Evolutionary conservation across 2,888 invertebrate species (phyloP), one percentile per base, ranked within the genome.

Genomic region (Microdon myrmicae): DNA sequence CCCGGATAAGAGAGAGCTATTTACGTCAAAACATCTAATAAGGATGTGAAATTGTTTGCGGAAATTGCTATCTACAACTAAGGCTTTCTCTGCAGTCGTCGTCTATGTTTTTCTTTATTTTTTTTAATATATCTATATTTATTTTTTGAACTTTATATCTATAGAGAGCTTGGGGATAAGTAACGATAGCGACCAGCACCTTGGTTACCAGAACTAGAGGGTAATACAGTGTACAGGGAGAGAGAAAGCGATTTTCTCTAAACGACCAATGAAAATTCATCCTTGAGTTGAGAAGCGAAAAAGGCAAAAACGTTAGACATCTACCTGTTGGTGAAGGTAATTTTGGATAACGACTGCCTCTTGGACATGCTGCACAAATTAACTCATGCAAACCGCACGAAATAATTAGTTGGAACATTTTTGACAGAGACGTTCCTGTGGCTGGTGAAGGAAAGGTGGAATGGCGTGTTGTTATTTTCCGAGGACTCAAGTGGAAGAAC

Each of bases 1-100:
- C 39, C 32, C 12, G 34, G 41, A 51, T 43, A 51, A 37, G 43
- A 54, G 19, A 48, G 37, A 60, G 60, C 54, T 60, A 54, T 54
- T 60, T 60, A 60, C 54, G 54, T 60, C 60, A 60, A 60, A 60
- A 54, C 48, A 54, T 60, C 51, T 60, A 60, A 60, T 60, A 60
- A 48, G 60, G 54, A 60, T 48, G 48, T 60, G 48, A 43, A 25
- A 54, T 54, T 31, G 59, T 44, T 59, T 53, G 31, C 58, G 58
- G 58, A 58, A 58, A 58, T 51, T 51, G 43, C 44, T 28, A 35
- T 56, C 31, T 41, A 28, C 29, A 23, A n/a, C n/a, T n/a, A n/a
- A n/a, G n/a, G n/a, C n/a, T n/a, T n/a, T n/a, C n/a, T n/a, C n/a
- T n/a, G n/a, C n/a, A n/a, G n/a, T n/a, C n/a, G n/a, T n/a, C n/a